Conservation (phyloP, 2,797 vertebrate species). For the Rachycentron canadum region DNA sequence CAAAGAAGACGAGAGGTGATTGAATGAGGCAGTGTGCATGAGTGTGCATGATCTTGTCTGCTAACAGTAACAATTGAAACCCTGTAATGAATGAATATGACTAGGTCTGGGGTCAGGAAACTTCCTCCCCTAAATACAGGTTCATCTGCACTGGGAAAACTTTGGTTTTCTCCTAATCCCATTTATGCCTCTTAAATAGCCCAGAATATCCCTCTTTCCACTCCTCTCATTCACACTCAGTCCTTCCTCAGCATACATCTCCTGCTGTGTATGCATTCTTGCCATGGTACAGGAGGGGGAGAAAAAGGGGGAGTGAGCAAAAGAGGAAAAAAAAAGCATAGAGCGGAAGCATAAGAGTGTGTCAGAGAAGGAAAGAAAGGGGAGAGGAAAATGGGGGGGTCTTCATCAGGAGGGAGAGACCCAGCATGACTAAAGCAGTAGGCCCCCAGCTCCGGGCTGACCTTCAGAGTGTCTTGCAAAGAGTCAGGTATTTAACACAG, state of each 20-base stretch:
- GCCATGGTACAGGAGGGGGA: conserved; percentile 52
- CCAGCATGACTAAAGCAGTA: conserved; percentile 83
- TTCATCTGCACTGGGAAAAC: conserved; percentile 30
- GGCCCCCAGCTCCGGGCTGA: conserved; percentile 82
- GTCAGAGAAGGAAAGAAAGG: conserved; percentile 63
- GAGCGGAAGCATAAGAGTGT: conserved; percentile 66
- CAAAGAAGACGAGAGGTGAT: conserved; percentile 7
- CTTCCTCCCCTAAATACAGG: conserved; percentile 13
- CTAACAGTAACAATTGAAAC: not conserved
- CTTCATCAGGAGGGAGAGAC: conserved; percentile 59
- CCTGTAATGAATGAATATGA: conserved; percentile 26
- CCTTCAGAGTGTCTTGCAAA: conserved; percentile 81
- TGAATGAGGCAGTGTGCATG: conserved; percentile 11
- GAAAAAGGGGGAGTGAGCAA: conserved; percentile 35
- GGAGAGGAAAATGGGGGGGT: conserved; percentile 59
- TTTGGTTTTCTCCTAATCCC: conserved; percentile 14
- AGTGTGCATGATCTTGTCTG: conserved; percentile 23
- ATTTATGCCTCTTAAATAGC: conserved; percentile 49
- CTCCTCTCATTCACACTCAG: conserved; percentile 66
- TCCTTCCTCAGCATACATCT: conserved; percentile 63
- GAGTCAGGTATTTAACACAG: conserved; percentile 90
- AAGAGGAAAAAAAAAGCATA: conserved; percentile 25
- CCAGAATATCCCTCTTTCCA: conserved; percentile 67
- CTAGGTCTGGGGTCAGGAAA: conserved; percentile 18
- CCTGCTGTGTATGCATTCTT: conserved; percentile 75